phyloP scores from a whole-genome alignment of 1,140 invertebrate species.

The Arctopsyche grandis region DNA sequence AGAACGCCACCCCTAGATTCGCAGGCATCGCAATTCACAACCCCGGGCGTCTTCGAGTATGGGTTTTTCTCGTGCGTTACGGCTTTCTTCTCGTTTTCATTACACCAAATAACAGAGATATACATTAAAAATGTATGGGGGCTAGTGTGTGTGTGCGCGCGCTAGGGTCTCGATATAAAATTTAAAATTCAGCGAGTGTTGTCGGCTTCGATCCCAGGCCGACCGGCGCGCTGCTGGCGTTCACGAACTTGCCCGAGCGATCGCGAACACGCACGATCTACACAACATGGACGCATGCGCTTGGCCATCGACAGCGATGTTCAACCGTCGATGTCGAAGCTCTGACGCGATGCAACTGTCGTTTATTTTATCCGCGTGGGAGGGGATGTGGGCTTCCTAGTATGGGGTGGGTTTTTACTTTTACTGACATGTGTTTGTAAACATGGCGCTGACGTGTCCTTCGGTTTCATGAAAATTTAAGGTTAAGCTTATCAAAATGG shows the following conservation, averaged over 20 bases:
- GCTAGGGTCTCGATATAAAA: slow-evolving; percentile 46
- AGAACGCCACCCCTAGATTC: too few relatives aligned
- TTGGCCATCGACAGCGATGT: not conserved
- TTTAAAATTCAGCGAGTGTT: slow-evolving; percentile 54
- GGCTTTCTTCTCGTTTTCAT: slow-evolving; percentile 22
- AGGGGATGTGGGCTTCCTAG: too few relatives aligned
- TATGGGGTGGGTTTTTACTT: too few relatives aligned
- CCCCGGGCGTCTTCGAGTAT: not conserved
- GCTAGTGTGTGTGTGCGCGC: not conserved
- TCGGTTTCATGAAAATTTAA: too few relatives aligned
- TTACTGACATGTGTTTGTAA: too few relatives aligned
- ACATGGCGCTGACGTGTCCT: too few relatives aligned
- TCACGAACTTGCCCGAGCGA: slow-evolving; percentile 28
- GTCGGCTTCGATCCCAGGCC: slow-evolving; percentile 47
- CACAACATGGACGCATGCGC: not conserved
- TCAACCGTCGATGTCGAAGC: not conserved
- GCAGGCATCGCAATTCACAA: not conserved
- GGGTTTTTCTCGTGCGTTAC: not conserved
- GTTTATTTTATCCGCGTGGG: not conserved
- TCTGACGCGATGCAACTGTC: not conserved
- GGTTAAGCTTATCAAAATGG: too few relatives aligned
- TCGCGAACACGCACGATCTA: not conserved
- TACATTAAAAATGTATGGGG: slow-evolving; percentile 22
- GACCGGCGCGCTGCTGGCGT: slow-evolving; percentile 39
- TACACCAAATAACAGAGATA: slow-evolving; percentile 22